Percentiles rank a stretch among this genome's conserved stretches.
Evolutionary conservation across 2,888 invertebrate species (phyloP).

Genomic region (Doris montereyensis): DNA sequence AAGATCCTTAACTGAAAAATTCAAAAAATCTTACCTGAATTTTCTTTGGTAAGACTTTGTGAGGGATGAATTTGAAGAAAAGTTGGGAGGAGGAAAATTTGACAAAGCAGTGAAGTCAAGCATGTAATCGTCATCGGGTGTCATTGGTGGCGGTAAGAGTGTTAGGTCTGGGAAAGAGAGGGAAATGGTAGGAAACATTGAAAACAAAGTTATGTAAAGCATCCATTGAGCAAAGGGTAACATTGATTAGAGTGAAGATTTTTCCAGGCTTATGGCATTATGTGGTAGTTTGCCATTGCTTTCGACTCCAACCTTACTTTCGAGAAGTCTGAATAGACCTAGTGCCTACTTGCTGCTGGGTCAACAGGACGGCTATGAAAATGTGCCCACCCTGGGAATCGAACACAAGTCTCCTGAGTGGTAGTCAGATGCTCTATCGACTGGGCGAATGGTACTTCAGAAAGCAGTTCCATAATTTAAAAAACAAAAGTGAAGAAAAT

Average conservation of each 20-base stretch:
- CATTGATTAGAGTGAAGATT: not conserved
- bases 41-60: constrained; percentile 3
- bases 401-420: too few species aligned
- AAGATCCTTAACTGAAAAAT: not conserved
- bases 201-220: not conserved
- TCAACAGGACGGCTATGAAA: too few species aligned
- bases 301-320: too few species aligned
- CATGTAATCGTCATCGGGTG: constrained; percentile 49
- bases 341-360: too few species aligned
- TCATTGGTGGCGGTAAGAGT: constrained; percentile 84
- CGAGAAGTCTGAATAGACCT: too few species aligned
- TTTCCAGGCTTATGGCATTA: too few species aligned
- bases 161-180: constrained; percentile 78
- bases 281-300: too few species aligned
- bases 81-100: constrained; percentile 45
- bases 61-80: constrained; percentile 41
- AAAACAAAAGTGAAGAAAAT: too few species aligned
- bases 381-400: too few species aligned
- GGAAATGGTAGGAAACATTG: not conserved
- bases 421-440: too few species aligned
- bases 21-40: constrained; percentile 36
- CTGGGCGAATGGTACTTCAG: too few species aligned
- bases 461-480: too few species aligned
- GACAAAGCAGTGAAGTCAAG: constrained; percentile 53
- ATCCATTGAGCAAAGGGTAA: not conserved